A percentile compares a stretch with the other conserved stretches of the same genome.
phyloP scores from a whole-genome alignment of 2,797 vertebrate species.

The Trachops cirrhosus region DNA sequence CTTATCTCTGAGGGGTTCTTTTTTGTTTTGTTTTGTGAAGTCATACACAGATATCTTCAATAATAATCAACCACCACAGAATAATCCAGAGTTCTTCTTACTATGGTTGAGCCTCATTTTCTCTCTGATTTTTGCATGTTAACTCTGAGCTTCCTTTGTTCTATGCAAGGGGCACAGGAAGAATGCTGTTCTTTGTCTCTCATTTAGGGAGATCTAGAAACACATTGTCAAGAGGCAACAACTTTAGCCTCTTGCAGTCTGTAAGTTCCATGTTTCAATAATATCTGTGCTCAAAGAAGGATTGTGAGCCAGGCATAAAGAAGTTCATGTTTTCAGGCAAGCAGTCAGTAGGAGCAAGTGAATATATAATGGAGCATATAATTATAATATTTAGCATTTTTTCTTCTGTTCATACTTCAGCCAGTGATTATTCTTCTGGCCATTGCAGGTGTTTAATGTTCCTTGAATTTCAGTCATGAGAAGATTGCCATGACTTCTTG shows the following conservation, averaged over 20 bases:
- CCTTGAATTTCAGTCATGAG: not conserved
- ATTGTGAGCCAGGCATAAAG: conserved; percentile 24
- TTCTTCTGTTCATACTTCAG: not conserved
- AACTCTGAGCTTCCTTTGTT: conserved; percentile 51
- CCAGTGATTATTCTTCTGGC: not conserved
- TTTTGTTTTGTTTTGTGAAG: not conserved
- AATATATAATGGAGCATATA: not conserved
- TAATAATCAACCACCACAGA: not conserved
- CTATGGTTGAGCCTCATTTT: not conserved
- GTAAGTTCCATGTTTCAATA: not conserved
- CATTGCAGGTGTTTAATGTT: not conserved
- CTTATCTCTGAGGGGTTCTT: not conserved
- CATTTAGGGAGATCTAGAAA: conserved; percentile 25
- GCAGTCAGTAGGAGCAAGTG: not conserved
- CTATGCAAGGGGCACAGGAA: not conserved
- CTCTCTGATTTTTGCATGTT: conserved; percentile 20
- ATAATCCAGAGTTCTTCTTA: conserved; percentile 25
- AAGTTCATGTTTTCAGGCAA: conserved; percentile 6
- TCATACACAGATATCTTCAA: conserved; percentile 8
- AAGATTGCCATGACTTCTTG: not conserved
- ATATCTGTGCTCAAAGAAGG: conserved; percentile 33
- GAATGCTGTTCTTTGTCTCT: conserved; percentile 47
- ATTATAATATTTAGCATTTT: not conserved
- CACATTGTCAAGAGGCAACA: conserved; percentile 55
- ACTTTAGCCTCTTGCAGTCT: conserved; percentile 20